A percentile compares a stretch with the other conserved stretches of the same genome.
These are phyloP conservation scores for Crotophaga sulcirostris DNA, from an alignment of 2,113 vertebrate genomes.

Conservation along the genomic window DNA sequence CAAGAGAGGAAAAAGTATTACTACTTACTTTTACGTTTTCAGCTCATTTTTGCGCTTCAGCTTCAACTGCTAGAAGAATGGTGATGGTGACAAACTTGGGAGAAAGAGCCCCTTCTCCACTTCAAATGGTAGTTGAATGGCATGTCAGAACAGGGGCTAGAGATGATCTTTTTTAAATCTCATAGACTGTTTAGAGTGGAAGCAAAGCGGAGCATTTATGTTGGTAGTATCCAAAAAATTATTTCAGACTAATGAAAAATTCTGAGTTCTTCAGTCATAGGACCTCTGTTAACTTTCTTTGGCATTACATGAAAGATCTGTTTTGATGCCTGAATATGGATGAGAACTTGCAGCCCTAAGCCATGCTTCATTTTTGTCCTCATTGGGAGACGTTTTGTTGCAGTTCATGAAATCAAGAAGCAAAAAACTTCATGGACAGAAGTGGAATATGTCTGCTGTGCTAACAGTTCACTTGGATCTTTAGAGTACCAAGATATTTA, in stretches of 20 bases:
- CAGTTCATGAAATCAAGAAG: not conserved
- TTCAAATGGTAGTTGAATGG: not conserved
- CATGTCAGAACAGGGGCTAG: not conserved
- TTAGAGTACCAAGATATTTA: not conserved
- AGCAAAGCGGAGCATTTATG: not conserved
- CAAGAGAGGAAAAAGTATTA: not conserved
- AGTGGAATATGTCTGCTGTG: not conserved
- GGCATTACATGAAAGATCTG: not conserved
- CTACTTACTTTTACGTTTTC: not conserved
- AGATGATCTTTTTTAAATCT: not conserved
- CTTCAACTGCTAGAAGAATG: not conserved
- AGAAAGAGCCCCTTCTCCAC: not conserved
- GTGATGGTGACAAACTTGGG: not conserved
- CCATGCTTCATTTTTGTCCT: not conserved
- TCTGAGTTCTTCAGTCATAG: not conserved
- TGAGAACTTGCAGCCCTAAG: not conserved
- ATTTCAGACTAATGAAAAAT: not conserved
- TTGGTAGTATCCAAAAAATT: not conserved
- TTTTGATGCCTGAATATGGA: not conserved
- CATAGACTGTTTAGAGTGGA: not conserved
- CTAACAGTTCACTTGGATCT: not conserved
- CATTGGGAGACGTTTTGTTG: not conserved
- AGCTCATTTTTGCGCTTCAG: not conserved
- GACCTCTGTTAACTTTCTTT: not conserved
- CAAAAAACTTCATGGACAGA: not conserved